Evolutionary conservation across 2,797 vertebrate species (phyloP).

Genomic region (Cirrhinus mrigala): DNA sequence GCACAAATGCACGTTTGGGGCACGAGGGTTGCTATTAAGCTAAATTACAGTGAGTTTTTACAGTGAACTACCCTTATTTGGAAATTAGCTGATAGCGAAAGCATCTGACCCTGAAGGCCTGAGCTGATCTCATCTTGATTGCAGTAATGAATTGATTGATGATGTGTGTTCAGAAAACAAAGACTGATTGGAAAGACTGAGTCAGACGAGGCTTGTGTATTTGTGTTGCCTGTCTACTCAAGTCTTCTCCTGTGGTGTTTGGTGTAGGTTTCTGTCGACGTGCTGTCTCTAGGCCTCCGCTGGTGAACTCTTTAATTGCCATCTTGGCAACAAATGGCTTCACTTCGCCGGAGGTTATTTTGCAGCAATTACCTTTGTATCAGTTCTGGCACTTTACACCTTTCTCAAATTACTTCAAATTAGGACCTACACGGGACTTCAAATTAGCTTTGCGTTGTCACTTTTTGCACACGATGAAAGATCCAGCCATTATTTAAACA

Average conservation of each 20-base stretch:
- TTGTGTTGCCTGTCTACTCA: neutral
- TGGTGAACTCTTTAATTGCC: neutral
- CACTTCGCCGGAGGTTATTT: neutral
- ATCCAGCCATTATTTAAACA: neutral
- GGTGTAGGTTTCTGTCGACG: neutral
- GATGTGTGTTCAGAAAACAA: slow-evolving; percentile 47
- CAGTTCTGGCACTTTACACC: slow-evolving; percentile 4
- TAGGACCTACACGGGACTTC: neutral
- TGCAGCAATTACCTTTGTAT: slow-evolving; percentile 24
- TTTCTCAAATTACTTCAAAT: slow-evolving; percentile 12
- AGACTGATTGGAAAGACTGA: neutral
- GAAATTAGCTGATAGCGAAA: slow-evolving; percentile 51
- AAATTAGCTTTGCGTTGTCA: neutral
- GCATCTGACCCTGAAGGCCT: slow-evolving; percentile 39
- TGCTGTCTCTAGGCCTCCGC: neutral
- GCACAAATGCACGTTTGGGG: slow-evolving; percentile 31
- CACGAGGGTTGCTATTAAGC: slow-evolving; percentile 36
- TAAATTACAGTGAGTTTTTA: slow-evolving; percentile 29
- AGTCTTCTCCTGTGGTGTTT: slow-evolving; percentile 11
- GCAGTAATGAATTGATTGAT: slow-evolving; percentile 60
- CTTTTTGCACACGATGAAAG: slow-evolving; percentile 2
- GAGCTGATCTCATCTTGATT: slow-evolving; percentile 50
- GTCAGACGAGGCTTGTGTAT: slow-evolving; percentile 18
- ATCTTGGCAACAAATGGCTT: slow-evolving; percentile 28
- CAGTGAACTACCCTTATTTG: slow-evolving; percentile 55